These are phyloP conservation scores for Champsocephalus esox DNA, from an alignment of 2,797 vertebrate species.

Conservation along the genomic window DNA sequence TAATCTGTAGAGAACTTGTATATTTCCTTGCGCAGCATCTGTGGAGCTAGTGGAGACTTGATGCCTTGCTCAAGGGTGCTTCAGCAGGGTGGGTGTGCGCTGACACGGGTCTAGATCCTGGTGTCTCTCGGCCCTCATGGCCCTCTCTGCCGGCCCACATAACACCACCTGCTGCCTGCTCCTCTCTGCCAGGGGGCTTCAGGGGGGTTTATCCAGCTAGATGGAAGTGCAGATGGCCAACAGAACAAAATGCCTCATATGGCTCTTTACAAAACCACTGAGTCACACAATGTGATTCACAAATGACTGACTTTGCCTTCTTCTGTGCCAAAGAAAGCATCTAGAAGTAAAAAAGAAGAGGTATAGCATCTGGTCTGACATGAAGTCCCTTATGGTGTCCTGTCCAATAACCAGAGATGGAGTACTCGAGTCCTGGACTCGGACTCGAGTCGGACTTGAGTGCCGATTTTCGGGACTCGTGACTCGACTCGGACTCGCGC, in stretches of 20 bases:
- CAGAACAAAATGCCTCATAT: constrained; percentile 54
- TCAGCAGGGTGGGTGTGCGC: neutral
- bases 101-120: neutral
- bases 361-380: constrained; percentile 43
- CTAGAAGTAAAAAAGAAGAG: constrained; percentile 13
- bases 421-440: no score
- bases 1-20: constrained; percentile 8
- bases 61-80: constrained; percentile 36
- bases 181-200: constrained; percentile 61
- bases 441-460: no score
- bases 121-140: constrained; percentile 11
- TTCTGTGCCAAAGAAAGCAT: constrained; percentile 53
- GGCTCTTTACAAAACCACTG: constrained; percentile 61
- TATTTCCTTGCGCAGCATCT: constrained; percentile 30
- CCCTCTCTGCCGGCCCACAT: constrained; percentile 13
- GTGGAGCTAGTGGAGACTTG: constrained; percentile 23
- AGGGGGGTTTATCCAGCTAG: constrained; percentile 62
- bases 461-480: no score
- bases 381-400: constrained; percentile 10
- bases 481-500: no score
- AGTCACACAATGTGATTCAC: constrained; percentile 71
- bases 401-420: constrained; percentile 7
- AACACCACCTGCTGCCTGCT: constrained; percentile 58
- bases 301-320: constrained; percentile 60
- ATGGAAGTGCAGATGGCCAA: constrained; percentile 71